Conservation (phyloP, 2,113 vertebrate species). For the Bos javanicus region DNA sequence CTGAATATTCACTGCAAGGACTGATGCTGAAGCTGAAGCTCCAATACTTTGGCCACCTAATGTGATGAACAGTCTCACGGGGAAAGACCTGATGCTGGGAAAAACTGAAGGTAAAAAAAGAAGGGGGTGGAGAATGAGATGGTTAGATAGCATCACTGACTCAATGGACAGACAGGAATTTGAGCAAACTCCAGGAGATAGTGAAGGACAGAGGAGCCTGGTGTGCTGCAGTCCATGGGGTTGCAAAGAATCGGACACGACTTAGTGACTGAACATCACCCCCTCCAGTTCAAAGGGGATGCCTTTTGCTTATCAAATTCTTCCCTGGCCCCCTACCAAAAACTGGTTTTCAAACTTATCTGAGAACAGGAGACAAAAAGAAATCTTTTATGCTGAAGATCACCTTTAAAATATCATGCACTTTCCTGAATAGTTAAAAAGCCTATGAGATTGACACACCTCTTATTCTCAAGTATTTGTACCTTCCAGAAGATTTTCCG, state of each 20-base stretch:
- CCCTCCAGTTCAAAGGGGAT: background rate
- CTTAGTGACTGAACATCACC: background rate
- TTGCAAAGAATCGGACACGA: fast-evolving
- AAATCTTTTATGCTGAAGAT: background rate
- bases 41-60: background rate
- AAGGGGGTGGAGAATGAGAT: background rate
- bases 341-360: background rate
- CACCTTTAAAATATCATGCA: background rate
- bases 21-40: background rate
- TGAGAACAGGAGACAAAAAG: background rate
- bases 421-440: background rate
- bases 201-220: background rate
- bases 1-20: background rate
- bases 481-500: background rate
- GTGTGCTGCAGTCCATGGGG: background rate
- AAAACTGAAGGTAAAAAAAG: background rate
- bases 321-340: background rate
- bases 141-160: background rate
- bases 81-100: background rate
- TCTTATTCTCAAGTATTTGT: background rate
- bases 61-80: background rate
- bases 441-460: background rate
- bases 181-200: background rate
- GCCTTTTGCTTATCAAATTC: background rate
- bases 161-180: background rate